Evolutionary conservation across 2,113 vertebrate genomes (phyloP).

Genomic region (Otis tarda): DNA sequence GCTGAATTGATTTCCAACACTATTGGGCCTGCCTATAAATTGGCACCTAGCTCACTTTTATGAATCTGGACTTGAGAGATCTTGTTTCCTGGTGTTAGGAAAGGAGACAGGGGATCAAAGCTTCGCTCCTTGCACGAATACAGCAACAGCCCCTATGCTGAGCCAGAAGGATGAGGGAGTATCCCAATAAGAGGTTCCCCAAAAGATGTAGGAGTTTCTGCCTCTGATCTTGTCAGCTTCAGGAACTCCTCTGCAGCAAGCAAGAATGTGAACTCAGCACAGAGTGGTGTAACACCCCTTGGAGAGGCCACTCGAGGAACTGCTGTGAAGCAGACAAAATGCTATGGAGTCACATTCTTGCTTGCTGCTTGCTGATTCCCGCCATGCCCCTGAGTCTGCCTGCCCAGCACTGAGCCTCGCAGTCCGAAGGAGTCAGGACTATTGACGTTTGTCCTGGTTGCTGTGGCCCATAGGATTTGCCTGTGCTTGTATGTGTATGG

Average conservation of each 20-base stretch:
- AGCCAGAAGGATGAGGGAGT: background rate
- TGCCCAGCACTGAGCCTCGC: background rate
- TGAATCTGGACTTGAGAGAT: background rate
- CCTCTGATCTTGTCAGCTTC: background rate
- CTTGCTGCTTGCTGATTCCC: background rate
- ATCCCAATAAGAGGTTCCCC: background rate
- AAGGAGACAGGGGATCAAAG: background rate
- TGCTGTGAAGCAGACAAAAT: background rate
- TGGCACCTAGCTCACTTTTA: background rate
- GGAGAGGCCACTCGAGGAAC: background rate
- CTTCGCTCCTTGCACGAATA: background rate
- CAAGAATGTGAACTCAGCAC: background rate
- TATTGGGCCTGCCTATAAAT: background rate
- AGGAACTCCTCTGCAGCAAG: background rate
- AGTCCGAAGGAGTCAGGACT: background rate
- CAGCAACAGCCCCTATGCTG: background rate
- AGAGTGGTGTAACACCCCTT: background rate
- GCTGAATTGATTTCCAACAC: background rate
- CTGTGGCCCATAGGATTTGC: background rate
- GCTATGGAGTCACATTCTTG: background rate
- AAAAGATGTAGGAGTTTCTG: background rate
- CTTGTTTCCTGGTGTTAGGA: background rate
- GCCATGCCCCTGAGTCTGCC: background rate
- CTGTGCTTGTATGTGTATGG: background rate
- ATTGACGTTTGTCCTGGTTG: background rate